These are phyloP conservation scores for Fregetta grallaria DNA, from an alignment of 2,113 vertebrate species.

Conservation along the genomic window DNA sequence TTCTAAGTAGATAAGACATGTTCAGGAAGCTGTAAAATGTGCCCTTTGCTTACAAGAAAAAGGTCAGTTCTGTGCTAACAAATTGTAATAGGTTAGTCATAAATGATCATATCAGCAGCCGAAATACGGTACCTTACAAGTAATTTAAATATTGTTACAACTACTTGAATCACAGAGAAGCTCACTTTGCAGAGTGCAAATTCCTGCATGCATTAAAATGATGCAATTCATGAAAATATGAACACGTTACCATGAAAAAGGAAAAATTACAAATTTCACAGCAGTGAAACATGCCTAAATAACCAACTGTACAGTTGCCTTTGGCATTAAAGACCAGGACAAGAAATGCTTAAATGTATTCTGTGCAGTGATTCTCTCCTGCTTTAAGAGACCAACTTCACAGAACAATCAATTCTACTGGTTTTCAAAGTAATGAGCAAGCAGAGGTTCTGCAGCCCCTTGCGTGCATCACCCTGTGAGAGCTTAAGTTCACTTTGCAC, in stretches of 20 bases:
- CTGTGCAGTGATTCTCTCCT: neutral
- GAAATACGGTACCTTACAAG: slow-evolving; percentile 41
- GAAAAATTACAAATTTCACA: neutral
- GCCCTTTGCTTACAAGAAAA: slow-evolving; percentile 78
- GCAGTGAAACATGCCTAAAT: neutral
- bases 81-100: slow-evolving; percentile 73
- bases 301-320: neutral
- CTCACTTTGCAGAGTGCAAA: neutral
- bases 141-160: slow-evolving; percentile 64
- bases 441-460: neutral
- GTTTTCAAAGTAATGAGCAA: neutral
- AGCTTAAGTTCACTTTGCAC: neutral
- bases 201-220: neutral
- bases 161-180: neutral
- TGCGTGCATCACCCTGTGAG: neutral
- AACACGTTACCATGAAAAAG: neutral
- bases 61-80: slow-evolving; percentile 70
- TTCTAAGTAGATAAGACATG: slow-evolving; percentile 75
- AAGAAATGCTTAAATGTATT: neutral
- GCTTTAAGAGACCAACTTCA: neutral
- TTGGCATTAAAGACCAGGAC: neutral
- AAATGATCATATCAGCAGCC: slow-evolving; percentile 70
- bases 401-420: neutral
- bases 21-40: slow-evolving; percentile 77
- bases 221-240: neutral